phyloP scores from a whole-genome alignment of 1,140 invertebrate genomes.

The Drosophila azteca region DNA sequence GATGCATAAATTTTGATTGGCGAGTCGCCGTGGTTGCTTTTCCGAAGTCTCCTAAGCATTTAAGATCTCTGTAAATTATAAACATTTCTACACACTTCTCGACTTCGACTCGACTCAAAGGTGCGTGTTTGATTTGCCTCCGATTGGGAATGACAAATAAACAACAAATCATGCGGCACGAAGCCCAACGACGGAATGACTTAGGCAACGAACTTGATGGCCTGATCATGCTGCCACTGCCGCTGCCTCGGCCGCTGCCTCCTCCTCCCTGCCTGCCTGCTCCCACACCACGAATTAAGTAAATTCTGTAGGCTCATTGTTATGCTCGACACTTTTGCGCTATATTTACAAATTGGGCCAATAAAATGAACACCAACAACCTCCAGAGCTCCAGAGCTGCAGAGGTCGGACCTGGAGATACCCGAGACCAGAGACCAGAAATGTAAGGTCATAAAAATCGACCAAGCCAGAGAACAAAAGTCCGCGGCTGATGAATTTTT shows the following conservation, averaged over 20 bases:
- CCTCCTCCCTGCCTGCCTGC: background rate
- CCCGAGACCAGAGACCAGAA: constrained; percentile 43
- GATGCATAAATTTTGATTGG: constrained; percentile 76
- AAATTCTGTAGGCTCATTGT: constrained; percentile 55
- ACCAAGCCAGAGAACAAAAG: constrained; percentile 56
- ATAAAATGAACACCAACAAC: constrained; percentile 76
- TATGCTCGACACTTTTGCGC: constrained; percentile 79
- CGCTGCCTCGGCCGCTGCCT: background rate
- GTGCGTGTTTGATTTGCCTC: constrained; percentile 77
- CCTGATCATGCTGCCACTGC: constrained; percentile 50
- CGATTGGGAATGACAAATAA: constrained; percentile 77
- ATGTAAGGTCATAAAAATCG: constrained; percentile 72
- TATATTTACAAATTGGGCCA: constrained; percentile 82
- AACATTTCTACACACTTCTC: constrained; percentile 72
- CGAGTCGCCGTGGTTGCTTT: constrained; percentile 10
- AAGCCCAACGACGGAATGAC: constrained; percentile 52
- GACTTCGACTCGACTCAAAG: constrained; percentile 60
- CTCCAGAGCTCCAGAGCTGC: background rate
- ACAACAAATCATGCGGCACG: constrained; percentile 81
- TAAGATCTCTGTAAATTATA: constrained; percentile 73
- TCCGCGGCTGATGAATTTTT: constrained; percentile 77
- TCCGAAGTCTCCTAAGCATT: constrained; percentile 22
- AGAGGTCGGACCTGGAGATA: background rate
- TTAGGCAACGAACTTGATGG: constrained; percentile 72
- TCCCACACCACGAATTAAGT: constrained; percentile 6